phyloP scores from a whole-genome alignment of 2,113 vertebrate species.

The Mormyrus iriodes region DNA sequence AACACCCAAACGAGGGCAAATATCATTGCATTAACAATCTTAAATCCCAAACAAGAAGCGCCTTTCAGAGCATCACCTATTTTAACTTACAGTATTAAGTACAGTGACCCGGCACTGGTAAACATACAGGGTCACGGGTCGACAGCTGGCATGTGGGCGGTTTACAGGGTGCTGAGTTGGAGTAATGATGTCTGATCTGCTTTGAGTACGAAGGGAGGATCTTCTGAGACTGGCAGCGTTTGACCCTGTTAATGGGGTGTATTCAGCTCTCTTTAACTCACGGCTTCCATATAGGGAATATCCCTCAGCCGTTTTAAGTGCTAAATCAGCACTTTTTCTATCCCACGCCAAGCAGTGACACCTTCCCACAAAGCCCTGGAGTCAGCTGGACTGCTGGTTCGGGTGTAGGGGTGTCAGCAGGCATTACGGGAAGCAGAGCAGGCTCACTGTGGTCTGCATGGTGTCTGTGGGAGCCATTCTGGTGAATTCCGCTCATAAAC shows the following conservation, averaged over 20 bases:
- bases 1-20: not conserved
- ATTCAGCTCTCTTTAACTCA: not conserved
- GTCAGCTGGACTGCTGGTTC: not conserved
- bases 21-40: not conserved
- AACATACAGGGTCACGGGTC: not conserved
- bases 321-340: no score
- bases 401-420: not conserved
- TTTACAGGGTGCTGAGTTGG: not conserved
- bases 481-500: not conserved
- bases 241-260: not conserved
- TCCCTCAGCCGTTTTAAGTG: not conserved
- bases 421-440: rapidly evolving
- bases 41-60: not conserved
- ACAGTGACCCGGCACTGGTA: not conserved
- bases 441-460: not conserved
- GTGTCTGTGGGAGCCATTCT: not conserved
- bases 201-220: not conserved
- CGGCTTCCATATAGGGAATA: not conserved
- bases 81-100: not conserved
- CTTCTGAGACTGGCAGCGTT: not conserved
- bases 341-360: not conserved
- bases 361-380: not conserved
- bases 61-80: not conserved
- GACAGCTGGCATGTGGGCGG: not conserved
- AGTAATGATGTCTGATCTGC: not conserved